Evolutionary conservation across 2,113 vertebrate genomes (phyloP).

Genomic region (Psephotus haematonotus): DNA sequence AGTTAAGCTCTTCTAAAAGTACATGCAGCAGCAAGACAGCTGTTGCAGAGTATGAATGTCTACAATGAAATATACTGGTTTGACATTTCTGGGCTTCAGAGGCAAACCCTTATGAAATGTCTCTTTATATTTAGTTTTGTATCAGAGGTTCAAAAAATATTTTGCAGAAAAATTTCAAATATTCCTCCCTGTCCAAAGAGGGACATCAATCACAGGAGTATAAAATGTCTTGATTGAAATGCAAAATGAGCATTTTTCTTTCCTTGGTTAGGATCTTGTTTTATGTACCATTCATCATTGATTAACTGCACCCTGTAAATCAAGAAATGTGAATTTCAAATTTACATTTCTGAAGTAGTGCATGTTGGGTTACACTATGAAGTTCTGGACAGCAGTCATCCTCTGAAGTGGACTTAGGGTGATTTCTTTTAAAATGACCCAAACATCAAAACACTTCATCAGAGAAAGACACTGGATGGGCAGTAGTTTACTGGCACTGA

Average conservation of each 20-base stretch:
- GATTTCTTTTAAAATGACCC: not conserved
- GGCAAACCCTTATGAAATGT: not conserved
- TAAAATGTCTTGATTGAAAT: not conserved
- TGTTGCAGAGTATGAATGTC: not conserved
- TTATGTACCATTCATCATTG: not conserved
- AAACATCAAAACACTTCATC: not conserved
- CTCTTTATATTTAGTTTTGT: not conserved
- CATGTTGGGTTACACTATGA: not conserved
- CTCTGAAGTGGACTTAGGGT: not conserved
- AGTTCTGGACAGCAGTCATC: not conserved
- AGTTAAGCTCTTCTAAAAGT: not conserved
- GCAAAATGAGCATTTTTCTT: not conserved
- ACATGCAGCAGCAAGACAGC: not conserved
- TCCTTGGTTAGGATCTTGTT: not conserved
- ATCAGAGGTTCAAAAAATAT: not conserved
- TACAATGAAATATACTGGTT: not conserved
- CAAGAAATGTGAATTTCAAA: not conserved
- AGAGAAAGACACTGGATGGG: not conserved
- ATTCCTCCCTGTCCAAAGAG: not conserved
- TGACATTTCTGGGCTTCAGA: conserved; percentile 7
- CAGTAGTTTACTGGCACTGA: not conserved
- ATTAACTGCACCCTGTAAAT: not conserved
- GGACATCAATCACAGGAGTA: not conserved
- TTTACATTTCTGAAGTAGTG: not conserved
- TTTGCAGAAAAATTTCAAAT: not conserved